Percentiles rank a stretch among this genome's conserved stretches.
Evolutionary conservation across 2,888 invertebrate species (phyloP).

Genomic region (Ophion obscuratus): DNA sequence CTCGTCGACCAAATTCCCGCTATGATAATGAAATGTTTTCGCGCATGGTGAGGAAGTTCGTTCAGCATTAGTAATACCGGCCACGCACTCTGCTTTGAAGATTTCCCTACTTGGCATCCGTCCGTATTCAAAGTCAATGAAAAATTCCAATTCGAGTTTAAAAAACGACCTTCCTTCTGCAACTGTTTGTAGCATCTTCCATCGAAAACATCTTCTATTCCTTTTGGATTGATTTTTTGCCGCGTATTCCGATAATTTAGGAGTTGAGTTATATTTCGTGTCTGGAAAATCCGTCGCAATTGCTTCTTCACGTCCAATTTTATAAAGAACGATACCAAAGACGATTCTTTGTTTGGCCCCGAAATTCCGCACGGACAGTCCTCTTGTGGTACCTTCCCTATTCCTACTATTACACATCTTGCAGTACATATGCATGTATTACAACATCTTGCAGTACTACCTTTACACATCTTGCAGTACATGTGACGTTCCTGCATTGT

Average conservation of each 20-base stretch:
- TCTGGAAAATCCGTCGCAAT: constrained; percentile 37
- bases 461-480: constrained; percentile 34
- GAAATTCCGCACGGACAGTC: constrained; percentile 42
- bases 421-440: no score
- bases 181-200: constrained; percentile 33
- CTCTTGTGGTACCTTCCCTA: constrained; percentile 38
- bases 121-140: constrained; percentile 42
- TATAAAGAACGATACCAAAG: constrained; percentile 40
- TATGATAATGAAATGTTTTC: no score
- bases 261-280: constrained; percentile 38
- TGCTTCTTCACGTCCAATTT: constrained; percentile 42
- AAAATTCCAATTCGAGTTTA: constrained; percentile 32
- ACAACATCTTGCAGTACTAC: no score
- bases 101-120: constrained; percentile 32
- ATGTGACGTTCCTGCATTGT: constrained; percentile 28
- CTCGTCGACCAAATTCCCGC: no score
- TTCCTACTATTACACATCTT: no score
- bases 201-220: constrained; percentile 29
- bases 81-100: no score
- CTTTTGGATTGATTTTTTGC: constrained; percentile 30
- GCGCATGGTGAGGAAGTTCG: no score
- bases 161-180: constrained; percentile 23
- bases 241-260: constrained; percentile 40
- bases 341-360: constrained; percentile 31
- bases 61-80: no score